Base-by-base conservation (phyloP, 2,888 invertebrate species). In the Clostera curtula region DNA sequence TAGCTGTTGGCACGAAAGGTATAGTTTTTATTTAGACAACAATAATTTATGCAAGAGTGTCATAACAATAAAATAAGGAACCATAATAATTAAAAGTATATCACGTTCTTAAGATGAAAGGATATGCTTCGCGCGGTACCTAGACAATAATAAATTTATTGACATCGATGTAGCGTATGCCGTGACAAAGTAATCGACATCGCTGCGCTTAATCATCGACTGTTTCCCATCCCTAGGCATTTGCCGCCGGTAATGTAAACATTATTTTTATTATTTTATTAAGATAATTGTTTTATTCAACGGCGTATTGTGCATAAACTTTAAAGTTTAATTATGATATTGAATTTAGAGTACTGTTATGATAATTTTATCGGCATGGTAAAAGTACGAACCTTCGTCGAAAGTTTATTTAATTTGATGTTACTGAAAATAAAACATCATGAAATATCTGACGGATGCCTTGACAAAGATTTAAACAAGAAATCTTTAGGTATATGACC, bases 151-250 rank as follows among this genome's bases (percentile, higher is more conserved):
- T 44, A 55, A 55, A 74, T 74, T 76, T 71, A 75, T 75, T 62
- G 70, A 63, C 43, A 40, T 53, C 51, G 43, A 43, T 47, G 31
- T 41, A 30, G 36, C 54, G n/a, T n/a, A n/a, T n/a, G n/a, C 7
- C 5, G 20, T 15, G 62, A 60, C 65, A 57, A 51, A 50, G 55
- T 65, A 58, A 74, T 76, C 74, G 74, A 74, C 67, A 69, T 67
- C 61, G 65, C 60, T 56, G 53, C 47, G 49, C 51, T 58, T 59
- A 55, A 58, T 56, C 61, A 56, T 52, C 45, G 42, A 31, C 25
- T 49, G 45, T 35, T 29, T 24, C 12, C 19, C 48, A 43, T 24
- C 48, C 42, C 48, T 48, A 36, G 24, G 22, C 10, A 31, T 25
- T 32, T 28, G 2, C 17, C 15, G n/a, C 25, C 30, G 29, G 29